These are phyloP conservation scores for Papilio polyxenes DNA, from an alignment of 1,140 invertebrate genomes.

Conservation along the genomic window DNA sequence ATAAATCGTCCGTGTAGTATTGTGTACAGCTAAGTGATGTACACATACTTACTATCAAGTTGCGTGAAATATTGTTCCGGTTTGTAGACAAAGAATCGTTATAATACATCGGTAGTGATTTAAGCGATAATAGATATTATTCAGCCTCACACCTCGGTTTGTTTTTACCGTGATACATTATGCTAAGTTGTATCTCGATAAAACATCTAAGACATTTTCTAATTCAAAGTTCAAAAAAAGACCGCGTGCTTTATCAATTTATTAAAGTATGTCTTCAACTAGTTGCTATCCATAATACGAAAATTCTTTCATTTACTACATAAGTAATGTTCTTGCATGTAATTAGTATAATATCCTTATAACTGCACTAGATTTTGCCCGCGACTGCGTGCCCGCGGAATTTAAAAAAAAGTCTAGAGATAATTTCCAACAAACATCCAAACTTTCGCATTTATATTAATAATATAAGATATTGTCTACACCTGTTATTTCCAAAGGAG, in stretches of 20 bases:
- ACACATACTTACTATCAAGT: constrained; percentile 61
- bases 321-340: background rate
- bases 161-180: background rate
- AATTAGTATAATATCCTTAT: background rate
- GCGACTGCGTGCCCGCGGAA: too few relatives aligned
- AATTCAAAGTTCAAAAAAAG: background rate
- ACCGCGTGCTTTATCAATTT: background rate
- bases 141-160: constrained; percentile 1
- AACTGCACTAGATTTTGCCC: background rate
- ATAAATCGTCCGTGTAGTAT: constrained; percentile 76
- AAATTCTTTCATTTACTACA: too few relatives aligned
- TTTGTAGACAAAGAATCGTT: constrained; percentile 51
- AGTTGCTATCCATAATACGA: too few relatives aligned
- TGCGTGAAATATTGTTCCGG: constrained; percentile 71
- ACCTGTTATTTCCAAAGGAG: background rate
- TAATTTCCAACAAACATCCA: too few relatives aligned
- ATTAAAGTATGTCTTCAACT: too few relatives aligned
- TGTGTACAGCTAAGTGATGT: constrained; percentile 74
- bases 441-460: too few relatives aligned
- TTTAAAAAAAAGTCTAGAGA: too few relatives aligned
- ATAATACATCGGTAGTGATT: constrained; percentile 15
- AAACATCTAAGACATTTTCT: background rate
- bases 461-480: background rate
- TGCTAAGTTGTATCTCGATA: background rate
- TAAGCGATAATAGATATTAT: constrained; percentile 13